Evolutionary conservation across 2,888 invertebrate species (phyloP).

Genomic region (Arge pagana): DNA sequence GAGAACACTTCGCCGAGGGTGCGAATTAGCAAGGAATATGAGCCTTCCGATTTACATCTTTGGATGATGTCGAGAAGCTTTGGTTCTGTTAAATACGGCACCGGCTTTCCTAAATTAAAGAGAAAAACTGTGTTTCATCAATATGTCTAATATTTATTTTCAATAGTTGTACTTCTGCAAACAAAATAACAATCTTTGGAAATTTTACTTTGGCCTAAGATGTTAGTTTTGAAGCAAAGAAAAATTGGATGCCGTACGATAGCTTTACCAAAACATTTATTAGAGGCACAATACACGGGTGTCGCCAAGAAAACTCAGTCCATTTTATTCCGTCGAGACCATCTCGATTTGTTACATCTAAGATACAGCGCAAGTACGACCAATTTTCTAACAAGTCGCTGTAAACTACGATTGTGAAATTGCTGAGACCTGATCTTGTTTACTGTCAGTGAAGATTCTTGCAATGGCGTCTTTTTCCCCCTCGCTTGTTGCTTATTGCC

Average conservation of each 20-base stretch:
- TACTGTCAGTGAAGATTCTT: constrained; percentile 7
- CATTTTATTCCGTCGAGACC: constrained; percentile 24
- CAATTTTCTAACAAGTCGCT: constrained; percentile 37
- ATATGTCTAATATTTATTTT: too few relatives aligned
- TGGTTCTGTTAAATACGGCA: constrained; percentile 73
- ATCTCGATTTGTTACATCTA: constrained; percentile 40
- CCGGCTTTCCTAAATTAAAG: constrained; percentile 51
- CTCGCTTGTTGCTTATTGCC: constrained; percentile 6
- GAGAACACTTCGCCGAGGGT: constrained; percentile 80
- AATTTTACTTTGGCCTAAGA: too few relatives aligned
- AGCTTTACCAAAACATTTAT: not conserved
- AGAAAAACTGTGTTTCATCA: constrained; percentile 6
- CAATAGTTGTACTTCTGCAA: too few relatives aligned
- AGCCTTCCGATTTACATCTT: constrained; percentile 70
- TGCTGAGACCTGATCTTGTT: constrained; percentile 1
- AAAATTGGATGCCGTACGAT: constrained; percentile 29
- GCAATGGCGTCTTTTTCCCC: constrained; percentile 15
- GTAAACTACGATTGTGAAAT: constrained; percentile 1
- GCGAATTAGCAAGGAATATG: constrained; percentile 74
- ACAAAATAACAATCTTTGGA: too few relatives aligned
- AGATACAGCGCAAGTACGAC: constrained; percentile 45
- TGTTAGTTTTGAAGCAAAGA: too few relatives aligned
- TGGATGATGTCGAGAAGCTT: constrained; percentile 75
- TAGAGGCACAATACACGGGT: constrained; percentile 11
- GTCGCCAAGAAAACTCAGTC: constrained; percentile 15